Evolutionary conservation across 1,140 invertebrate genomes (phyloP).

Genomic region (Heliconius nattereri): DNA sequence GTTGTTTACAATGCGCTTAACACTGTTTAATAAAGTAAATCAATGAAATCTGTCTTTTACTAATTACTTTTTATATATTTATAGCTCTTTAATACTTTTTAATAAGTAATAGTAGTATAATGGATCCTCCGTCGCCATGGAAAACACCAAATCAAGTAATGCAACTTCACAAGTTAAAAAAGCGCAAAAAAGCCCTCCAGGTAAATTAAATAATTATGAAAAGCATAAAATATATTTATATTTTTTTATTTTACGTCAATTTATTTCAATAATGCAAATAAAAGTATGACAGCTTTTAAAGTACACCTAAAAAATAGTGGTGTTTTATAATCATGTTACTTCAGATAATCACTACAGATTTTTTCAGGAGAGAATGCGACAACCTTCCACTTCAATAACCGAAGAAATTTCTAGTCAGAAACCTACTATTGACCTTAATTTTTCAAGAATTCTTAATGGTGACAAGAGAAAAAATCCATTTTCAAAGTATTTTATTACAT

Average conservation of each 20-base stretch:
- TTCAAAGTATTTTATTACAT: slow-evolving; percentile 78
- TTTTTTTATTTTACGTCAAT: neutral
- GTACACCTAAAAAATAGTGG: neutral
- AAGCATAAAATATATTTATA: neutral
- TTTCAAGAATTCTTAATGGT: slow-evolving; percentile 72
- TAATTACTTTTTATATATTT: neutral
- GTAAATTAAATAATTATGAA: slow-evolving; percentile 65
- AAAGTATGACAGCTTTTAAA: neutral
- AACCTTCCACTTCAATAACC: slow-evolving; percentile 55
- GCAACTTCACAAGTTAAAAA: slow-evolving; percentile 85
- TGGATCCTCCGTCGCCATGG: slow-evolving; percentile 76
- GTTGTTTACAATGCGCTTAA: slow-evolving; percentile 6
- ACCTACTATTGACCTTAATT: slow-evolving; percentile 60
- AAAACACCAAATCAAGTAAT: slow-evolving; percentile 83
- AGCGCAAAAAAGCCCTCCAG: slow-evolving; percentile 86
- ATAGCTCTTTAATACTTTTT: neutral
- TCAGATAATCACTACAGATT: neutral
- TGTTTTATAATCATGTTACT: neutral
- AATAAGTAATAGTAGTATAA: slow-evolving; percentile 21
- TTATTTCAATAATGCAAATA: neutral
- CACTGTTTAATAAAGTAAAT: neutral
- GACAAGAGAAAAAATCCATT: slow-evolving; percentile 91
- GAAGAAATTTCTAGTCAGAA: slow-evolving; percentile 54
- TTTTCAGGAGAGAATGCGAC: slow-evolving; percentile 76
- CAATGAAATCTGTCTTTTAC: neutral